Conservation (phyloP, 2,797 vertebrate species). For the Adrianichthys oophorus region DNA sequence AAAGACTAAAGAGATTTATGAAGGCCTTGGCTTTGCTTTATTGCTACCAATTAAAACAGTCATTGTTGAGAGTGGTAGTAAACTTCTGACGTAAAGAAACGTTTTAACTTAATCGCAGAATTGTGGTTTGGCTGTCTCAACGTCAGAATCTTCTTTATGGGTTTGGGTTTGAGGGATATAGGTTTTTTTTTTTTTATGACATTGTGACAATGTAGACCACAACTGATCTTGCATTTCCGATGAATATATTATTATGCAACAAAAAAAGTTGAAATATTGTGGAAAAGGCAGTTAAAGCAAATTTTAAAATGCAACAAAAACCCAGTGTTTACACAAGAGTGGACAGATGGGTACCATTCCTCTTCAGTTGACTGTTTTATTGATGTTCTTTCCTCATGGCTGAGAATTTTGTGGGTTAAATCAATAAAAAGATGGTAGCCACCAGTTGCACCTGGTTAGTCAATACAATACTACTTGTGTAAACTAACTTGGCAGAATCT, state of each 20-base stretch:
- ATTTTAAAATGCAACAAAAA: too few relatives aligned
- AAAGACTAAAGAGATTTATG: slow-evolving; percentile 39
- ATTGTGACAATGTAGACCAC: not conserved
- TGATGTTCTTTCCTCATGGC: slow-evolving; percentile 19
- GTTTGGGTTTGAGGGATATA: slow-evolving; percentile 7
- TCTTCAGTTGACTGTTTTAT: slow-evolving; percentile 25
- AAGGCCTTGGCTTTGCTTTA: slow-evolving; percentile 36
- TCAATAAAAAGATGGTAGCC: slow-evolving; percentile 32
- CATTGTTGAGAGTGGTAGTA: slow-evolving; percentile 30
- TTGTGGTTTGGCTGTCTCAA: slow-evolving; percentile 21
- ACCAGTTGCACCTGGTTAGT: slow-evolving; percentile 24
- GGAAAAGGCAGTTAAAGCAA: not conserved
- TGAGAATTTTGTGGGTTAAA: slow-evolving; percentile 26
- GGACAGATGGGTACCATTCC: slow-evolving; percentile 4
- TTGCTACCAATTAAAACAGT: slow-evolving; percentile 45
- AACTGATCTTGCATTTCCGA: not conserved
- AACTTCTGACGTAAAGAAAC: slow-evolving; percentile 37
- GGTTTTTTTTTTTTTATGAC: not conserved
- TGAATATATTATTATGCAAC: too few relatives aligned
- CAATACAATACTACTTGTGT: slow-evolving; percentile 2
- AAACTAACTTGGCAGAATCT: not conserved
- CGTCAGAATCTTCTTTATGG: slow-evolving; percentile 6
- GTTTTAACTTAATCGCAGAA: slow-evolving; percentile 38
- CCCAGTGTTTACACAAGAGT: slow-evolving; percentile 1
- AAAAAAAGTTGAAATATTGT: not conserved